A percentile compares a stretch with the other conserved stretches of the same genome.
These are phyloP conservation scores for Furnarius figulus DNA, from an alignment of 2,113 vertebrate genomes.

Conservation along the genomic window DNA sequence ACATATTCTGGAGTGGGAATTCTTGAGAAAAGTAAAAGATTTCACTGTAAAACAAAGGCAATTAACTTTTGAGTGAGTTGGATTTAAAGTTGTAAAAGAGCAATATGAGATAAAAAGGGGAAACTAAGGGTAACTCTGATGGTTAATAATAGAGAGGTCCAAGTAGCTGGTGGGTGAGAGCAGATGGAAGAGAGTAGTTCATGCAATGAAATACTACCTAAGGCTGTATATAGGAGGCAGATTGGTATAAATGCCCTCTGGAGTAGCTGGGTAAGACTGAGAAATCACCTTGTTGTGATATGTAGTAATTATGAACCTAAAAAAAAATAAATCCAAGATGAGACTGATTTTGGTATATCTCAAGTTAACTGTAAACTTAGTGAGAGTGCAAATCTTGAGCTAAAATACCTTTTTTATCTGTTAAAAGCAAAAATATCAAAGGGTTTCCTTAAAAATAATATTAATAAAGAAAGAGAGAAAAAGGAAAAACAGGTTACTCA, in stretches of 20 bases:
- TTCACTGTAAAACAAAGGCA: not conserved
- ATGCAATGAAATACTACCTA: not conserved
- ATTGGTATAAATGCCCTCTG: not conserved
- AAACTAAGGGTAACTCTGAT: not conserved
- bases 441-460: not conserved
- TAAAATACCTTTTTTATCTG: not conserved
- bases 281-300: not conserved
- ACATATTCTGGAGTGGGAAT: not conserved
- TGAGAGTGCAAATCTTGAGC: not conserved
- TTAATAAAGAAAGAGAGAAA: not conserved
- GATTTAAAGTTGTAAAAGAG: not conserved
- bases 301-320: not conserved
- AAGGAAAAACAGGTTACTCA: not conserved
- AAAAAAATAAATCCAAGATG: not conserved
- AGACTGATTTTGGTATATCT: not conserved
- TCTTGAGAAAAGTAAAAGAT: not conserved
- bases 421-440: not conserved
- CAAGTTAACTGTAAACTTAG: not conserved
- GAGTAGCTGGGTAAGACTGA: not conserved
- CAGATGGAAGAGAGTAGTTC: not conserved
- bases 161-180: not conserved
- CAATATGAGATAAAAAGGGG: not conserved
- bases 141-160: not conserved
- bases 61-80: not conserved
- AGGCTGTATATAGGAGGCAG: not conserved